A percentile compares a stretch with the other conserved stretches of the same genome.
Conservation (phyloP, 2,888 invertebrate genomes). For the Amphipoea lucens region DNA sequence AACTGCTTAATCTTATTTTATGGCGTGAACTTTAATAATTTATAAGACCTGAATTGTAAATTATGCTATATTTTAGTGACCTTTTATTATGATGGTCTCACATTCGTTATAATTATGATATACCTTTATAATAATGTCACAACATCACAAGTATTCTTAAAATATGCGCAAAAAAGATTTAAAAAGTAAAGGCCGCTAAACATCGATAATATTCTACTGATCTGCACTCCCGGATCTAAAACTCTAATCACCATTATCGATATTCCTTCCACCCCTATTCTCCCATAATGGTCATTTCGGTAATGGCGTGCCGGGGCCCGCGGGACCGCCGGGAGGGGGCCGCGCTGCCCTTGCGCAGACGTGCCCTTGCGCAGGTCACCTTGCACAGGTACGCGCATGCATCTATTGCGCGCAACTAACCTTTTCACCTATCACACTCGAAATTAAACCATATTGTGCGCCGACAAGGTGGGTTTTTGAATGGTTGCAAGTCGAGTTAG, state of each 20-base stretch:
- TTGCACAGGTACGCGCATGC: slow-evolving; percentile 86
- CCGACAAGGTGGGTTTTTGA: slow-evolving; percentile 53
- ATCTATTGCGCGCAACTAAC: slow-evolving; percentile 84
- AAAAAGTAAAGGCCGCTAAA: background rate
- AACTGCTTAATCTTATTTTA: slow-evolving; percentile 20
- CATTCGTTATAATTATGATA: background rate
- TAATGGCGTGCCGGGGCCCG: slow-evolving; percentile 83
- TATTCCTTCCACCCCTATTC: slow-evolving; percentile 65
- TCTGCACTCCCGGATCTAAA: background rate
- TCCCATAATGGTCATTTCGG: slow-evolving; percentile 82
- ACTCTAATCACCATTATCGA: slow-evolving; percentile 34
- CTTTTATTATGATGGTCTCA: slow-evolving; percentile 16
- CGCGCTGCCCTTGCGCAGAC: slow-evolving; percentile 79
- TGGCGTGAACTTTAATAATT: slow-evolving; percentile 13
- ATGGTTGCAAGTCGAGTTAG: slow-evolving; percentile 26
- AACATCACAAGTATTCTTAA: background rate
- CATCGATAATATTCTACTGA: background rate
- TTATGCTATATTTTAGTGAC: slow-evolving; percentile 15
- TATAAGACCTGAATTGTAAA: slow-evolving; percentile 20
- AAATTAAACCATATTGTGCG: slow-evolving; percentile 44
- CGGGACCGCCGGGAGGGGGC: slow-evolving; percentile 70
- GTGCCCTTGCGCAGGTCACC: slow-evolving; percentile 89
- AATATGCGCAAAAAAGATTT: background rate
- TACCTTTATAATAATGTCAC: background rate
- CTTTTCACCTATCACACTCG: slow-evolving; percentile 49